Base-by-base conservation (phyloP, 2,888 invertebrate genomes). In the Corbicula japonica region DNA sequence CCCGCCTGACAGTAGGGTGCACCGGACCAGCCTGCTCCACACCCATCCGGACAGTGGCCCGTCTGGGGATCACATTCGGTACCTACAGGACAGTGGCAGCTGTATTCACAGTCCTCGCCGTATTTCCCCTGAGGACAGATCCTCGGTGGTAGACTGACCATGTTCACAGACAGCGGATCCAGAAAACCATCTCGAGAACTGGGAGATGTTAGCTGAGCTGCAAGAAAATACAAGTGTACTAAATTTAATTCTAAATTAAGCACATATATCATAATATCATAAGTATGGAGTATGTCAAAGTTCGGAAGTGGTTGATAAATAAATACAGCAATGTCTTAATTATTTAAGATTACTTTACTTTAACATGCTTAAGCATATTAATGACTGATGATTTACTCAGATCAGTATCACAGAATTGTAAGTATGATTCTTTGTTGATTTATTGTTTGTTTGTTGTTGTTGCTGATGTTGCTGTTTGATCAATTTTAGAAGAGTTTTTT, bases 11-110 rank as follows among this genome's bases (percentile, higher is more conserved):
- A 87, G 34, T 80, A 79, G 4, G 84, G 80, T 8, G 69, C 76
- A 10, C 84, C 87, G 10, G 75, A 83, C 83, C 87, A 84, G 21
- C 87, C 87, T 5, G 75, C 52, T 10, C 75, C 70, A 72, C 87
- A 87, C 10, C 80, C 84, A 0, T 78, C 77, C 5, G 85, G 85
- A 66, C 87, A 87, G 26, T 76, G 32, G 2, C 87, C 87, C 6
- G 84, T 84, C 12, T 63, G 32, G n/a, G 73, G 80, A 66, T 87
- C 84, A 73, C 87, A 87, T 44, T 73, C 72, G 0, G 84, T 76
- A 23, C 84, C 84, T 3, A 75, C 77, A n/a, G 77, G 82, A 76
- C 88, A 88, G 66, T 86, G 84, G 32, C 87, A 87, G 15, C 60
- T 65, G 46, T 83, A 82, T 41, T 86, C 81, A 54, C 87, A 87